Evolutionary conservation across 2,888 invertebrate genomes (phyloP), one percentile per base, ranked within the genome.

Genomic region (Phengaris arion): DNA sequence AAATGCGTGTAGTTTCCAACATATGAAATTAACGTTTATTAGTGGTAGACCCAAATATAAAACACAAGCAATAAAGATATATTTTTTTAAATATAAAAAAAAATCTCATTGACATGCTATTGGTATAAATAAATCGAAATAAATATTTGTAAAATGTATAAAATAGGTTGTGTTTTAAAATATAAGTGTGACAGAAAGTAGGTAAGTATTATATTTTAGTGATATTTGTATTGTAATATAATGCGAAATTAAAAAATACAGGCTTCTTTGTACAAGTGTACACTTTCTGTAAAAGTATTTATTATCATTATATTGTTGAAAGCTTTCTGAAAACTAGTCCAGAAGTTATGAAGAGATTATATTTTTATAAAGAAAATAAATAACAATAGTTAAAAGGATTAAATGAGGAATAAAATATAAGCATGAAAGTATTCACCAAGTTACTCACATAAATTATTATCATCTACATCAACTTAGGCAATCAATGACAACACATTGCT

Each of bases 131-230:
- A 10, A 64, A 0, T 64, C 64, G 64, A 22, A 64, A 64, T 64
- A 64, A 64, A 35, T 64, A 64, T 10, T 64, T 12, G 12, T 12
- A 35, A 64, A 64, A 64, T 64, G 64, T 35, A 35, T 64, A 64
- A 64, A 35, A 35, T 64, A 64, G 35, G 64, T 64, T 35, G 64
- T 64, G 64, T 64, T 35, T 64, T 64, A 12, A 59, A 59, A 64
- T 59, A 8, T 64, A 64, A 64, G 35, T 0, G 35, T 64, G 10
- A 64, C 22, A 35, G n/a, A 9, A 59, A 64, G 35, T 64, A 64
- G 12, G 64, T 64, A 64, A 6, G 64, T 35, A 64, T 64, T 64
- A 64, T 35, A 64, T 35, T 64, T 64, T 64, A 12, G 35, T 64
- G 12, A 64, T 35, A 35, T 35, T 64, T 35, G 15, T 59, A 59